Evolutionary conservation across 1,140 invertebrate genomes (phyloP).

Genomic region (Armadillidium nasatum): DNA sequence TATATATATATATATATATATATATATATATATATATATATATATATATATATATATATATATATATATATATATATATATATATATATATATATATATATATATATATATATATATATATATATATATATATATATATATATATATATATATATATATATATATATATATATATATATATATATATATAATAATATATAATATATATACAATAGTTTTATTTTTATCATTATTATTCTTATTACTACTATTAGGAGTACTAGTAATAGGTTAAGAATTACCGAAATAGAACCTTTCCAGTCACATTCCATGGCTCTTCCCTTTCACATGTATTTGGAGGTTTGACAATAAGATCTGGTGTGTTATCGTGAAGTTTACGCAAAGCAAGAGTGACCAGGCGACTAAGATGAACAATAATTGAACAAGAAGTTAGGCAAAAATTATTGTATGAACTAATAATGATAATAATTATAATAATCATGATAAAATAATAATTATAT

Average conservation of each 20-base stretch:
- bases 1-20: no score
- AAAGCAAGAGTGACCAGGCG: background rate
- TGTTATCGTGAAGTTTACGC: background rate
- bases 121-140: background rate
- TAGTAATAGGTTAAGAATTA: slow-evolving; percentile 40
- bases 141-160: background rate
- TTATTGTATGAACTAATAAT: no score
- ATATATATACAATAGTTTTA: slow-evolving; percentile 31
- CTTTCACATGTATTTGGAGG: slow-evolving; percentile 85
- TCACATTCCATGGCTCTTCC: slow-evolving; percentile 80
- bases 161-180: background rate
- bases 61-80: no score
- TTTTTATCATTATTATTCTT: background rate
- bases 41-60: no score
- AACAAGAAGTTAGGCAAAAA: no score
- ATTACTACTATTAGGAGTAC: slow-evolving; percentile 31
- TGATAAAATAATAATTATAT: no score
- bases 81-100: no score
- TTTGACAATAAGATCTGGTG: slow-evolving; percentile 63
- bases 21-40: no score
- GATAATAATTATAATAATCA: no score
- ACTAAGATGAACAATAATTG: background rate
- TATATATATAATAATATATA: background rate
- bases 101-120: slow-evolving; percentile 29
- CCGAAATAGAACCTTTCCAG: slow-evolving; percentile 74